Evolutionary conservation across 2,113 vertebrate genomes (phyloP).

Genomic region (Hippoglossus stenolepis): DNA sequence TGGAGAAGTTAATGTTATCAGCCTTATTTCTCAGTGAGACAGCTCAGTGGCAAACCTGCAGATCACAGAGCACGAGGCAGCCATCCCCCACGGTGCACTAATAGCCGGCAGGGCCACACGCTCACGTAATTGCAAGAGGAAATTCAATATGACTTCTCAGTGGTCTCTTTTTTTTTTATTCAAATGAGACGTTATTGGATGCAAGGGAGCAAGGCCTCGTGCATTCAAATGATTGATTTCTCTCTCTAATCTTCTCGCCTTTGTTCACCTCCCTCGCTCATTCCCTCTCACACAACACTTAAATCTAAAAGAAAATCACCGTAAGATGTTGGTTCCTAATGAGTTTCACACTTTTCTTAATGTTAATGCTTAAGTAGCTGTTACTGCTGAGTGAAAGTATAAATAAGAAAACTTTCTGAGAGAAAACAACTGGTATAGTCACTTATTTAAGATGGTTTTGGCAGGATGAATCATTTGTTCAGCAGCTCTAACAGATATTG

Average conservation of each 20-base stretch:
- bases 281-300: constrained; percentile 18
- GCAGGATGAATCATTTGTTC: background rate
- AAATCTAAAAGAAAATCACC: constrained; percentile 38
- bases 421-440: background rate
- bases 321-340: background rate
- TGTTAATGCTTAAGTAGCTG: background rate
- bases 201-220: constrained; percentile 46
- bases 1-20: constrained; percentile 31
- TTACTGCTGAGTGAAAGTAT: background rate
- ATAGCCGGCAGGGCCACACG: constrained; percentile 49
- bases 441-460: background rate
- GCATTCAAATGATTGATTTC: constrained; percentile 61
- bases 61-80: constrained; percentile 46
- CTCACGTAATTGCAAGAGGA: constrained; percentile 61
- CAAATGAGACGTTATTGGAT: constrained; percentile 71
- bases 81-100: constrained; percentile 54
- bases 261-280: constrained; percentile 7
- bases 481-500: background rate
- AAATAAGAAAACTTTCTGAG: background rate
- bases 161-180: constrained; percentile 70
- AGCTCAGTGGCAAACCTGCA: constrained; percentile 35
- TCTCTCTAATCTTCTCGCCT: constrained; percentile 39
- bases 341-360: background rate
- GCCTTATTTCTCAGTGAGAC: constrained; percentile 26
- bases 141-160: constrained; percentile 69